Base-by-base conservation (phyloP, 2,888 invertebrate genomes). In the Eupithecia dodoneata region DNA sequence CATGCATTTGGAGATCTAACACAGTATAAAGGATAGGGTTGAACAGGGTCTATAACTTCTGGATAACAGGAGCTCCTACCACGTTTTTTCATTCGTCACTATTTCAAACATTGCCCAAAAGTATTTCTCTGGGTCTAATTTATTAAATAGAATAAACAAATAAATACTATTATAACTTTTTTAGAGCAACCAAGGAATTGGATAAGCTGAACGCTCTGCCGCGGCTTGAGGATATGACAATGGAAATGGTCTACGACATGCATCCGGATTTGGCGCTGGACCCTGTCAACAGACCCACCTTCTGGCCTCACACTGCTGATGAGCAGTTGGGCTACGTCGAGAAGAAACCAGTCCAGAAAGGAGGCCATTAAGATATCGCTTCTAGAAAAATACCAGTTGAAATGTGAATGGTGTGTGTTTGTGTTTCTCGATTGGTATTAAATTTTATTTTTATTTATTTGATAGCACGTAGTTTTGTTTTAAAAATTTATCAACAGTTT, bases 251-350 rank as follows among this genome's bases (percentile, higher is more conserved):
- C 63, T 80, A 81, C 10, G 91, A 93, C 7, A 76, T 91, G 84
- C 90, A 84, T 76, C 93, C 93, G 0, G 79, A 89, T 0, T 2
- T 76, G 0, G 89, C 91, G 0, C 2, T 93, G 2, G 90, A 94
- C 76, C 87, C 89, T 1, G 91, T 94, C 0, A 89, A 90, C 0
- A 89, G 78, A 10, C 94, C 93, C 0, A 83, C 91, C 0, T 94
- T 90, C 80, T 94, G 94, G 94, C 94, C 94, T 1, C 94, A 95
- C 79, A 83, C 83, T 4, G 81, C 85, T 0, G 94, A 94, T 5
- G 94, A 94, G 63, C 94, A 94, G 79, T 81, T 87, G 3, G 91
- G 89, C 0, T 92, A 91, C 70, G 79, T 83, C n/a, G 7, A 63
- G 4, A 63, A 63, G 30, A 9, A 59, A 55, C 9, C 9, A 18